Evolutionary conservation across 2,113 vertebrate genomes (phyloP), one percentile per base, ranked within the genome.

Genomic region (Cynoglossus semilaevis): DNA sequence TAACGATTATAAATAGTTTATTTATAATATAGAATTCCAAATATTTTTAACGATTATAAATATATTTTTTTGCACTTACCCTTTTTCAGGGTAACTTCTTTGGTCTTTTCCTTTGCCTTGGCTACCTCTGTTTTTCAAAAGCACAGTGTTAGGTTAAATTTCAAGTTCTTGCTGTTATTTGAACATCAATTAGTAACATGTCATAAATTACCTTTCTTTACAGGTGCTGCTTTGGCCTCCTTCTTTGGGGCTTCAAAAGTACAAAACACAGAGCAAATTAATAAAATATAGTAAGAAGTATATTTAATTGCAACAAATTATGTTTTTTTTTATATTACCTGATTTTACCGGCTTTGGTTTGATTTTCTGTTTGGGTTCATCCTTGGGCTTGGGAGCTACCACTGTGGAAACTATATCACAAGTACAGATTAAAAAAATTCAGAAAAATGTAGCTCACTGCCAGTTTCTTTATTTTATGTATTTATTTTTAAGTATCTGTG

Each of bases 51-150:
- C 6, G 6, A 29, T 29, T 13, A 15, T 58, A 10, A 37, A 10
- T 35, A 36, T n/a, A 6, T 49, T 45, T 10, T 17, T 48, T 5
- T 10, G 22, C 6, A 5, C 7, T 43, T 57, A 76, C 74, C 63
- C 77, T 72, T 81, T 50, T 73, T 76, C 42, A 54, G 35, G 13
- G 29, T 8, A 3, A 35, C 73, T 45, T 69, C 10, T 81, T 83
- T 70, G 6, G 6, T 40, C 66, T 80, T 84, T 63, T 79, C 50
- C 59, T 81, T 81, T n/a, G 41, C 50, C 61, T 63, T 45, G 61
- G 46, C 47, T 64, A 65, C 41, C 19, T 74, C 77, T 81, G 75
- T 62, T 8, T 57, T 8, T 48, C 3, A 74, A 62, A 73, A 60
- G 7, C 18, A 62, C 7, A 34, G 2, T 15, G n/a, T 34, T 1